Evolutionary conservation across 2,113 vertebrate genomes (phyloP).

Genomic region (Campylomormyrus tamandua): DNA sequence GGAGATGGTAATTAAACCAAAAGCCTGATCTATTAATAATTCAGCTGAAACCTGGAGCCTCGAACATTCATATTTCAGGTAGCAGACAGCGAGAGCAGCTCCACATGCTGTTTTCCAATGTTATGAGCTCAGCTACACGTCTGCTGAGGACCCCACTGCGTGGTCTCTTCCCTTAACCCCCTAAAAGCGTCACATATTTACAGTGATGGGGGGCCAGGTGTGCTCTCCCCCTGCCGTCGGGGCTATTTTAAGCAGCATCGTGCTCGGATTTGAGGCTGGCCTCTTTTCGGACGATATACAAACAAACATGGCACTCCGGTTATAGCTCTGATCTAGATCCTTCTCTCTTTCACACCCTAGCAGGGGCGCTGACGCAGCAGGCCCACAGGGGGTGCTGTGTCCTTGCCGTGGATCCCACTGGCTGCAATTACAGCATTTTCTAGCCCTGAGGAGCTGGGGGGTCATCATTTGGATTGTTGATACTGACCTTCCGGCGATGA

Average conservation of each 20-base stretch:
- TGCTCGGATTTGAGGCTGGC: background rate
- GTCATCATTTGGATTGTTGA: background rate
- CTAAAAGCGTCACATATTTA: background rate
- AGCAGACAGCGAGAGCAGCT: background rate
- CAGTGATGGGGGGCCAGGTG: background rate
- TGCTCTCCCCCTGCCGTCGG: background rate
- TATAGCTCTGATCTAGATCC: background rate
- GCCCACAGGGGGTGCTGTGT: background rate
- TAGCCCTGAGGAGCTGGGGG: background rate
- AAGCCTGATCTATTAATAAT: conserved; percentile 9
- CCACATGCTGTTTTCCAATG: background rate
- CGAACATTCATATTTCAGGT: conserved; percentile 3
- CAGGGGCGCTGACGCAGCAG: background rate
- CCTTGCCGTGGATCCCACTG: background rate
- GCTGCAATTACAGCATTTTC: background rate
- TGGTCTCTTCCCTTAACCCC: background rate
- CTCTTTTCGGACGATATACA: background rate
- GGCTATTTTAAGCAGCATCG: background rate
- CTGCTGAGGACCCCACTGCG: background rate
- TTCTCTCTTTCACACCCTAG: background rate
- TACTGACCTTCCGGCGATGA: background rate
- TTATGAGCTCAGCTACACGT: background rate
- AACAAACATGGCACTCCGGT: background rate
- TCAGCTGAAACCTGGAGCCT: background rate
- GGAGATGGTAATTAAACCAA: conserved; percentile 11